Evolutionary conservation across 2,888 invertebrate species (phyloP).

Genomic region (Phaedon cochleariae): DNA sequence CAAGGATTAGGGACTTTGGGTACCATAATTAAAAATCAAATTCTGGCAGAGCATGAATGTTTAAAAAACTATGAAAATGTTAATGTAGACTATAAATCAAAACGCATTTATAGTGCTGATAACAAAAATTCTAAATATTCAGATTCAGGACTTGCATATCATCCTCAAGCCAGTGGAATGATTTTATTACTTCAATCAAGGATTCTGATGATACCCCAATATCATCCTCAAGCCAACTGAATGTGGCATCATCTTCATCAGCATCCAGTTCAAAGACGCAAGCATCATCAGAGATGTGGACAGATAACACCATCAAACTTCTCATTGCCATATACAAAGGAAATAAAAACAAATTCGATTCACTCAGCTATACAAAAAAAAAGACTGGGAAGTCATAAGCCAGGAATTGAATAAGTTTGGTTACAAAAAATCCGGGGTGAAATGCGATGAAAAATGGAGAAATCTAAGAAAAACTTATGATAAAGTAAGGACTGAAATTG

Average conservation of each 20-base stretch:
- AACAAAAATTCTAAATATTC: background rate
- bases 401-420: slow-evolving; percentile 12
- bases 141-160: too few relatives aligned
- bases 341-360: slow-evolving; percentile 12
- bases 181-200: too few relatives aligned
- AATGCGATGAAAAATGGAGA: slow-evolving; percentile 7
- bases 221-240: background rate
- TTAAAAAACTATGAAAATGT: slow-evolving; percentile 4
- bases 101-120: background rate
- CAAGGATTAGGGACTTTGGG: background rate
- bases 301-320: slow-evolving; percentile 7
- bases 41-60: slow-evolving; percentile 4
- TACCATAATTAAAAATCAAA: slow-evolving; percentile 5
- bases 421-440: slow-evolving; percentile 15
- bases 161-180: background rate
- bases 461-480: slow-evolving; percentile 16
- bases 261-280: background rate
- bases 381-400: slow-evolving; percentile 10
- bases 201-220: background rate
- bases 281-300: slow-evolving; percentile 9
- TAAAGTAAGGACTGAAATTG: slow-evolving; percentile 17
- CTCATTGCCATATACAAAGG: slow-evolving; percentile 9
- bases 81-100: slow-evolving; percentile 4
- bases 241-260: slow-evolving; percentile 7
- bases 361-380: slow-evolving; percentile 16